Evolutionary conservation across 2,888 invertebrate species (phyloP).

Genomic region (Allygus modestus): DNA sequence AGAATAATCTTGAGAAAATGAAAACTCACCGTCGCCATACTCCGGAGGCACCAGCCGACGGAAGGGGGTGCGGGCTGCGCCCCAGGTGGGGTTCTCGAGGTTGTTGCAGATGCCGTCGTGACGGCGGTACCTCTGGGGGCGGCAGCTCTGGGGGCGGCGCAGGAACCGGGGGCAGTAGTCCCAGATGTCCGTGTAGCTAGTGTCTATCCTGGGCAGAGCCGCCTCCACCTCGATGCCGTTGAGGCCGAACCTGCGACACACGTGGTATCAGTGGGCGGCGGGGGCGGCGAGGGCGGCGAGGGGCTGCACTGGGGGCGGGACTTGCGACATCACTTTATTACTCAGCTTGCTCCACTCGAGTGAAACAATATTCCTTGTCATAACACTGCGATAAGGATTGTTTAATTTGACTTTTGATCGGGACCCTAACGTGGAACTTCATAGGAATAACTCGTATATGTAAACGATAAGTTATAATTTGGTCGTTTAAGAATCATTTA

Average conservation of each 20-base stretch:
- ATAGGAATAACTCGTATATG: too few species aligned
- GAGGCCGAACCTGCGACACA: slow-evolving; percentile 71
- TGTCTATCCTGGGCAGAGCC: slow-evolving; percentile 73
- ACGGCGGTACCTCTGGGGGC: slow-evolving; percentile 72
- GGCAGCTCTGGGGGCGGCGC: slow-evolving; percentile 69
- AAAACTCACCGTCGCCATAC: slow-evolving; percentile 72
- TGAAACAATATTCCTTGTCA: slow-evolving; percentile 43
- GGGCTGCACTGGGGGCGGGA: slow-evolving; percentile 65
- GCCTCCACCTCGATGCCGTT: slow-evolving; percentile 73
- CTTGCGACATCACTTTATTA: slow-evolving; percentile 39
- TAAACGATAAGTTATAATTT: too few species aligned
- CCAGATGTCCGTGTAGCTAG: slow-evolving; percentile 72
- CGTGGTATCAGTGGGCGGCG: slow-evolving; percentile 71
- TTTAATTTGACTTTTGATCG: slow-evolving; percentile 34
- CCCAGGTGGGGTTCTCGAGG: slow-evolving; percentile 74
- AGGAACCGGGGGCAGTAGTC: slow-evolving; percentile 73
- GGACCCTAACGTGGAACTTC: background rate
- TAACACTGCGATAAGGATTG: slow-evolving; percentile 39
- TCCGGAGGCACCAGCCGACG: slow-evolving; percentile 71
- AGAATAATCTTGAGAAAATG: too few species aligned
- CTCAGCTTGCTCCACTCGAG: slow-evolving; percentile 1
- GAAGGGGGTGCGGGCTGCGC: slow-evolving; percentile 72
- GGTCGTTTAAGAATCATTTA: too few species aligned
- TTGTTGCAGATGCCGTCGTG: slow-evolving; percentile 75
- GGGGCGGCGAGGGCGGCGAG: slow-evolving; percentile 69